Evolutionary conservation across 2,888 invertebrate genomes (phyloP).

Genomic region (Sthenelais limicola): DNA sequence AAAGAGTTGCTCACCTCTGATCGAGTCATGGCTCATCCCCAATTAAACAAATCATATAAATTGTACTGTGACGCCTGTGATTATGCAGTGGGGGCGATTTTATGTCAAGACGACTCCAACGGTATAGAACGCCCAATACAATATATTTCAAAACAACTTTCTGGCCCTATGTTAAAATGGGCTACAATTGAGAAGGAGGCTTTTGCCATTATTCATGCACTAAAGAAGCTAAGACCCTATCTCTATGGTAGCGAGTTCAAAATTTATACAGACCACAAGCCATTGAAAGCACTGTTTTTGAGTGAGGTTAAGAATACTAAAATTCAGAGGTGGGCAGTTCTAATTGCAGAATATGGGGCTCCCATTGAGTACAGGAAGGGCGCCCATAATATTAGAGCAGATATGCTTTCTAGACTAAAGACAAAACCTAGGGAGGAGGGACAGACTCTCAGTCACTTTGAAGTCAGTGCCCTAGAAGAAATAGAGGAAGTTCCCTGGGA

Average conservation of each 20-base stretch:
- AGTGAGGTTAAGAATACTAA: conserved; percentile 43
- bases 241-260: conserved; percentile 28
- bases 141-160: conserved; percentile 21
- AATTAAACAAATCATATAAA: conserved; percentile 15
- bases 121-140: conserved; percentile 19
- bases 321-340: conserved; percentile 43
- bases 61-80: conserved; percentile 19
- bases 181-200: conserved; percentile 25
- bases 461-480: background rate
- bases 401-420: conserved; percentile 25
- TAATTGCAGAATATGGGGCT: conserved; percentile 43
- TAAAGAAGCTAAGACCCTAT: conserved; percentile 32
- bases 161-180: conserved; percentile 9
- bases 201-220: background rate
- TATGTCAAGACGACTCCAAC: background rate
- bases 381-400: conserved; percentile 37
- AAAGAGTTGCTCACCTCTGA: conserved; percentile 5
- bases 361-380: conserved; percentile 38
- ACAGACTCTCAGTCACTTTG: background rate
- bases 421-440: background rate
- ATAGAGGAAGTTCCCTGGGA: conserved; percentile 14
- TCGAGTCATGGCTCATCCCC: conserved; percentile 12
- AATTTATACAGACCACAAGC: conserved; percentile 38
- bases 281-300: conserved; percentile 29
- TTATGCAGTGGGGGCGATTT: conserved; percentile 1